Base-by-base conservation (phyloP, 2,888 invertebrate species). In the Crematogaster levior region DNA sequence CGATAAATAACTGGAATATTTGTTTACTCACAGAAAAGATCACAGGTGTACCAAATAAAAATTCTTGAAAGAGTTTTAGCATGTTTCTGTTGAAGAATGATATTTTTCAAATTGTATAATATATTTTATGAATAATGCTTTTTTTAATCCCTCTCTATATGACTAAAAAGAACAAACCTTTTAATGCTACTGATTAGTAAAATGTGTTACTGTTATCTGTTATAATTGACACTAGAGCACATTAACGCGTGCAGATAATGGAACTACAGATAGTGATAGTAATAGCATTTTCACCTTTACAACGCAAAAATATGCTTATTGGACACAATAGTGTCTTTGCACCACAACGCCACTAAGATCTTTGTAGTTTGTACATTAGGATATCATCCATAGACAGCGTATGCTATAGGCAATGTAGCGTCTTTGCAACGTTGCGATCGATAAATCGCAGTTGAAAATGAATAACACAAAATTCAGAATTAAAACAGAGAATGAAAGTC, bases 181-280 rank as follows among this genome's bases (percentile, higher is more conserved):
- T 73, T 60, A 51, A 51, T 10, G 15, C n/a, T 1, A 24, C 1
- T 34, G 18, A 74, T 74, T 61, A n/a, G 46, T 60, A 60, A 7
- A 21, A 82, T 79, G 12, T n/a, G n/a, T n/a, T n/a, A n/a, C n/a
- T 24, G 37, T 18, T 40, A 72, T 56, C 37, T 12, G 24, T 56
- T 24, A 27, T 15, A 56, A 18, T 72, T 68, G 34, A 51, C n/a
- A 34, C 40, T 40, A 24, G 12, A 24, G 72, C 37, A 37, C 24
- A 24, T 81, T 60, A 83, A 73, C 81, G 75, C 80, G 1, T 30
- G 61, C 7, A 83, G 83, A 88, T 88, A 88, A 86, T 81, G 51
- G 65, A 63, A 43, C 27, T 60, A n/a, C n/a, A n/a, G n/a, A 27
- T 40, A 46, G 27, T 37, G 46, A 48, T 24, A 79, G 24, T 46